Base-by-base conservation (phyloP, 2,797 vertebrate species). In the Neopelma chrysocephalum region DNA sequence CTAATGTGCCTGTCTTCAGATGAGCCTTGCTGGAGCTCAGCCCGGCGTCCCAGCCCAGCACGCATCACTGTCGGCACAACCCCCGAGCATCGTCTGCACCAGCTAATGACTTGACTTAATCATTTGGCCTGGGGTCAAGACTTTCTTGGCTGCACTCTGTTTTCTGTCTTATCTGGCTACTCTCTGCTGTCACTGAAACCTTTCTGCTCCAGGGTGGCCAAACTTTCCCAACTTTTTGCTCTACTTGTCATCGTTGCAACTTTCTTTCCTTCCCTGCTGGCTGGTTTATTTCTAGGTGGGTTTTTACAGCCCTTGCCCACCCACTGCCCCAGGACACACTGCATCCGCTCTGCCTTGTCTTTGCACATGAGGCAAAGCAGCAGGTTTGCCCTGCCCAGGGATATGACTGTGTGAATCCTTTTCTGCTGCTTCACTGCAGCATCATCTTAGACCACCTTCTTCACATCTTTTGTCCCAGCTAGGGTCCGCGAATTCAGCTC, bases 31-130 rank as follows among this genome's bases (percentile, higher is more conserved):
- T 72, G 79, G 65, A 88, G 7, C 50, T 75, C 65, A 34, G 29
- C 38, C 82, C 7, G 2, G 48, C 16, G 1, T 16, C 16, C 2
- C 32, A 70, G 61, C 36, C 57, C 79, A 29, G 66, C 47, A 26
- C 2, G 0, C 14, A 58, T 56, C 0, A 0, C 79, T 72, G 69
- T 50, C 31, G 4, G 88, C 42, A 48, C 54, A 54, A 42, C 62
- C 40, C 50, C 1, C 0, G 57, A 76, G 34, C 50, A 0, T 43
- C 0, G 1, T 84, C 89, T 92, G 65, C 1, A 0, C 42, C 0
- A 8, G 86, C 38, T 84, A 72, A 90, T 3, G 10, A n/a, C 38
- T 32, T 47, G 27, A 94, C 69, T 58, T 76, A 70, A 89, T 75
- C 20, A 19, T 57, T 42, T 95, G 93, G 91, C 85, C 22, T 4